Conservation (phyloP, 2,888 invertebrate species). For the Cephus spinipes region DNA sequence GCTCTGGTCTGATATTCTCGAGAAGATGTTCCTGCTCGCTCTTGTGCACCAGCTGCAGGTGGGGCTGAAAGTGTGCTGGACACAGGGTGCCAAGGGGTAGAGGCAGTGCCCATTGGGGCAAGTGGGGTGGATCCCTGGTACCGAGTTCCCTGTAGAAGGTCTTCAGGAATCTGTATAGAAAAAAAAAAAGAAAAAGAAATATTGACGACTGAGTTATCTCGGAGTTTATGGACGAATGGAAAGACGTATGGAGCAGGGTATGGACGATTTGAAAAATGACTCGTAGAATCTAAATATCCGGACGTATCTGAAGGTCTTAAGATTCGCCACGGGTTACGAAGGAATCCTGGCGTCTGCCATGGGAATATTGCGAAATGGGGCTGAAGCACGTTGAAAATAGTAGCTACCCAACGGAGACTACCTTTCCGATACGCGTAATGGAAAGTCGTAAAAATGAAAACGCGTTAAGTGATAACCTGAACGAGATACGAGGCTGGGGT, state of each 20-base stretch:
- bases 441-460: not conserved
- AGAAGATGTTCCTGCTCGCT: slow-evolving; percentile 59
- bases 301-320: not conserved
- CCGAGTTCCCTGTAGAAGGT: slow-evolving; percentile 68
- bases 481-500: not conserved
- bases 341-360: not conserved
- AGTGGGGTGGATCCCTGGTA: slow-evolving; percentile 66
- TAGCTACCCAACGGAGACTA: not conserved
- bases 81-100: slow-evolving; percentile 67
- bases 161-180: slow-evolving; percentile 64
- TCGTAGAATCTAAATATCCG: not conserved
- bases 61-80: slow-evolving; percentile 69
- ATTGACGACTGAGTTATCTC: not conserved
- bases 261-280: not conserved
- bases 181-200: not conserved
- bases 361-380: not conserved
- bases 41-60: slow-evolving; percentile 65
- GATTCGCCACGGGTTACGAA: not conserved
- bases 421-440: not conserved
- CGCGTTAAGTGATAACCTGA: not conserved
- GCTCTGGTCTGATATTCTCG: slow-evolving; percentile 65
- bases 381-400: not conserved
- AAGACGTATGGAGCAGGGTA: not conserved
- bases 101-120: slow-evolving; percentile 68
- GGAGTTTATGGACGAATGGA: not conserved